Percentiles rank a stretch among this genome's conserved stretches.
phyloP scores from a whole-genome alignment of 2,113 vertebrate genomes.

The Hemibagrus wyckioides region DNA sequence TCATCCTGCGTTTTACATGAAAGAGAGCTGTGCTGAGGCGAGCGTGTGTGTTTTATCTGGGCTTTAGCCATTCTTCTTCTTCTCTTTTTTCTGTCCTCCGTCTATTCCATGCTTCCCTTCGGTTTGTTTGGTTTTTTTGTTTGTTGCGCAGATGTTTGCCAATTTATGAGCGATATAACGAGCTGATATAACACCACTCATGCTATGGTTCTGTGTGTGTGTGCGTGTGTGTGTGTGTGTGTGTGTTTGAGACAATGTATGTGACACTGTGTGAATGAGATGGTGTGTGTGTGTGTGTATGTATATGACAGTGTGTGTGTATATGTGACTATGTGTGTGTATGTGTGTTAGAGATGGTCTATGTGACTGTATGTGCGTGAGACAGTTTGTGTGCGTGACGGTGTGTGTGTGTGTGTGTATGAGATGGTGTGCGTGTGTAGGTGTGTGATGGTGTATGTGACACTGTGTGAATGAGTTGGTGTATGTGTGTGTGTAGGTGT shows the following conservation, averaged over 20 bases:
- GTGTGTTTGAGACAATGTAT: not conserved
- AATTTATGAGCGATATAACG: not conserved
- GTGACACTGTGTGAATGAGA: too few species aligned
- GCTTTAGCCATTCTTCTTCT: not conserved
- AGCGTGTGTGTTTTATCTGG: constrained; percentile 47
- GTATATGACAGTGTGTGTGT: too few species aligned
- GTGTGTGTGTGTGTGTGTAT: too few species aligned
- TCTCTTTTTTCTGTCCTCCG: not conserved
- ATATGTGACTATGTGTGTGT: too few species aligned
- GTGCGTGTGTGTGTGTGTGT: not conserved
- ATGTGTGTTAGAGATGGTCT: too few species aligned
- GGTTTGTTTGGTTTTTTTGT: constrained; percentile 27
- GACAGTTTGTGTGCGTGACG: not conserved
- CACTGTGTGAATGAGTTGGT: not conserved
- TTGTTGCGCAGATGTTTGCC: constrained; percentile 23
- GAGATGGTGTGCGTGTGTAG: too few species aligned
- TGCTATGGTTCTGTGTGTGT: not conserved
- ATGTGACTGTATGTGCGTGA: too few species aligned
- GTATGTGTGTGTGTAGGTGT: too few species aligned
- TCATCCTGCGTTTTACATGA: constrained; percentile 46
- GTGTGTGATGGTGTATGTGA: too few species aligned
- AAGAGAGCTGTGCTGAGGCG: constrained; percentile 41
- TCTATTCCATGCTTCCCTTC: not conserved
- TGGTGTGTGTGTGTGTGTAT: not conserved
- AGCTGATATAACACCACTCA: constrained; percentile 8